A percentile compares a stretch with the other conserved stretches of the same genome.
Conservation (phyloP, 92 coral and sea anemone genomes). For the Blastomussa wellsi region DNA sequence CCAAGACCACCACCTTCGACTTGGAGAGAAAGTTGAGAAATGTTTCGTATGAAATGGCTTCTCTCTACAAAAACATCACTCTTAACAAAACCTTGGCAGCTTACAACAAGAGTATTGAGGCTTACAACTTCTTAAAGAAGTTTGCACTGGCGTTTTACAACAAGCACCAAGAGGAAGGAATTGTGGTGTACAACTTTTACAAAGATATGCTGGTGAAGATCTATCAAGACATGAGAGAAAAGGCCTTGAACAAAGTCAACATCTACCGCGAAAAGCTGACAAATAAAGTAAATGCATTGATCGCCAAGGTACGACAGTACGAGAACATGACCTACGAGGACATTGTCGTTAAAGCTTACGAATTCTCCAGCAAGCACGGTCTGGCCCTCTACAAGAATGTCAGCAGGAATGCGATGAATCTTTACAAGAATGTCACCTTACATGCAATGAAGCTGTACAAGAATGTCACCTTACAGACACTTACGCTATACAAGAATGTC, state of each 20-base stretch:
- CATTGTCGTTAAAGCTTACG: slow-evolving; percentile 58
- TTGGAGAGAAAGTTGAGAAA: slow-evolving; percentile 34
- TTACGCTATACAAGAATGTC: slow-evolving; percentile 69
- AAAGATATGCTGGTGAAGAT: slow-evolving; percentile 51
- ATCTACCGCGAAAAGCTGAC: slow-evolving; percentile 47
- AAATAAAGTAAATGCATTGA: slow-evolving; percentile 40
- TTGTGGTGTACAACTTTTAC: slow-evolving; percentile 67
- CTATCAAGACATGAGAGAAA: slow-evolving; percentile 53
- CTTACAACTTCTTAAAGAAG: slow-evolving; percentile 46
- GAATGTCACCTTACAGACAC: slow-evolving; percentile 61
- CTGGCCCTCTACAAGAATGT: slow-evolving; percentile 75
- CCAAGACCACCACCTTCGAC: slow-evolving; percentile 53
- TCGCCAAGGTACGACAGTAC: slow-evolving; percentile 61
- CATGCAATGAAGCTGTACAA: slow-evolving; percentile 59
- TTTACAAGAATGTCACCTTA: slow-evolving; percentile 60
- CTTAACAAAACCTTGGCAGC: slow-evolving; percentile 52
- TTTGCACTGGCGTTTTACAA: slow-evolving; percentile 55
- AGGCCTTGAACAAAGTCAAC: slow-evolving; percentile 35
- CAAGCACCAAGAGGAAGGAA: slow-evolving; percentile 65
- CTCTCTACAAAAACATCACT: slow-evolving; percentile 52
- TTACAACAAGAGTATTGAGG: slow-evolving; percentile 42
- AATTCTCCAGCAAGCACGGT: slow-evolving; percentile 63
- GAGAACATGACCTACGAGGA: slow-evolving; percentile 87
- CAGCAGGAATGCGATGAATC: slow-evolving; percentile 53
- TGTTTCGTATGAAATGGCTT: slow-evolving; percentile 35